A percentile compares a stretch with the other conserved stretches of the same genome.
These are phyloP conservation scores for Panzeria rudis DNA, from an alignment of 2,888 invertebrate genomes.

Conservation along the genomic window DNA sequence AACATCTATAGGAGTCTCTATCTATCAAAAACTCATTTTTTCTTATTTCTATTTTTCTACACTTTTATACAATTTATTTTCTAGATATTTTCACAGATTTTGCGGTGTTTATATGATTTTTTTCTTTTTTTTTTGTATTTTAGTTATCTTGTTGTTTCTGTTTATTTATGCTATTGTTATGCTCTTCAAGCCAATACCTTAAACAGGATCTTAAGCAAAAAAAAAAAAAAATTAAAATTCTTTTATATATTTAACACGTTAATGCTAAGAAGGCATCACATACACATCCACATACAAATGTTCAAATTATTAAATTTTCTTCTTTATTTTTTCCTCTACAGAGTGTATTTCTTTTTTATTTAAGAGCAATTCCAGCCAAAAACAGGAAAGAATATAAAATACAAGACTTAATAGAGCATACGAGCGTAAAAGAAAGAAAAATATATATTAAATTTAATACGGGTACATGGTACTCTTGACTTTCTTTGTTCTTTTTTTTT, in stretches of 20 bases:
- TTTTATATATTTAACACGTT: conserved; percentile 37
- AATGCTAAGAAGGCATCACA: conserved; percentile 55
- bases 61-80: conserved; percentile 54
- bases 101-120: conserved; percentile 57
- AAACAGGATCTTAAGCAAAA: not conserved
- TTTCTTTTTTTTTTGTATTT: conserved; percentile 57
- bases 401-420: conserved; percentile 43
- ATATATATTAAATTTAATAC: conserved; percentile 19
- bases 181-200: not conserved
- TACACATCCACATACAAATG: conserved; percentile 15
- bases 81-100: conserved; percentile 56
- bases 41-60: conserved; percentile 12
- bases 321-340: not conserved
- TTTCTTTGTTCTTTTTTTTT: not conserved
- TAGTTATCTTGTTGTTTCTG: conserved; percentile 20
- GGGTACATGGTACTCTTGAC: conserved; percentile 13
- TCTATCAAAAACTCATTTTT: not conserved
- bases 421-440: not conserved
- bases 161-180: conserved; percentile 20
- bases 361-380: conserved; percentile 34
- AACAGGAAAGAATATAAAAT: conserved; percentile 28
- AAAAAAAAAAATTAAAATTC: not conserved
- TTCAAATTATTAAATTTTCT: conserved; percentile 49
- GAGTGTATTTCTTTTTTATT: conserved; percentile 13
- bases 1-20: not conserved